phyloP scores from a whole-genome alignment of 2,797 vertebrate genomes.

The Streptopelia turtur region DNA sequence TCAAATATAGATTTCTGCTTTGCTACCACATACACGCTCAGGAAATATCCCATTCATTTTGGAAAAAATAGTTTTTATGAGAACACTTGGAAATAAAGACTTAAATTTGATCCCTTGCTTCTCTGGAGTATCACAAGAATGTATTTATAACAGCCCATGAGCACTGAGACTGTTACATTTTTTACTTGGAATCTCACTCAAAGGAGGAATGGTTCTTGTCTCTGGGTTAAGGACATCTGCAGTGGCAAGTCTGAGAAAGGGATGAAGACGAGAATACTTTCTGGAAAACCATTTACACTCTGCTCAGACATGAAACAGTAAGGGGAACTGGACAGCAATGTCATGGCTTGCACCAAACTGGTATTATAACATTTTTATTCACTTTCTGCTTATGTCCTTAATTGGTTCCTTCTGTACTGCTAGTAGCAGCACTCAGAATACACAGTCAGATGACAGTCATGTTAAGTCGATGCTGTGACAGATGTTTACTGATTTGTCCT shows the following conservation, averaged over 20 bases:
- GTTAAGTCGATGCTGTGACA: neutral
- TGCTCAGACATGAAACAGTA: neutral
- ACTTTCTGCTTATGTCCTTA: neutral
- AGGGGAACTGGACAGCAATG: neutral
- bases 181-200: neutral
- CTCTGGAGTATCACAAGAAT: neutral
- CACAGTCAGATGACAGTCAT: neutral
- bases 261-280: neutral
- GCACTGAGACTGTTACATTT: neutral
- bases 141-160: neutral
- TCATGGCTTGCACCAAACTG: neutral
- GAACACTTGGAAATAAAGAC: neutral
- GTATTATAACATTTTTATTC: neutral
- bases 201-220: neutral
- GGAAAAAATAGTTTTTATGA: neutral
- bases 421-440: constrained; percentile 1
- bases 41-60: neutral
- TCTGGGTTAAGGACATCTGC: neutral
- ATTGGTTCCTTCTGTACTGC: neutral
- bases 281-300: neutral
- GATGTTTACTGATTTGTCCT: constrained; percentile 16
- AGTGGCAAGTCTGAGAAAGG: neutral
- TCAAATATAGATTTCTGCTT: neutral
- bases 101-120: neutral
- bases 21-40: neutral